Evolutionary conservation across 2,888 invertebrate genomes (phyloP), one percentile per base, ranked within the genome.

Genomic region (Myopa testacea): DNA sequence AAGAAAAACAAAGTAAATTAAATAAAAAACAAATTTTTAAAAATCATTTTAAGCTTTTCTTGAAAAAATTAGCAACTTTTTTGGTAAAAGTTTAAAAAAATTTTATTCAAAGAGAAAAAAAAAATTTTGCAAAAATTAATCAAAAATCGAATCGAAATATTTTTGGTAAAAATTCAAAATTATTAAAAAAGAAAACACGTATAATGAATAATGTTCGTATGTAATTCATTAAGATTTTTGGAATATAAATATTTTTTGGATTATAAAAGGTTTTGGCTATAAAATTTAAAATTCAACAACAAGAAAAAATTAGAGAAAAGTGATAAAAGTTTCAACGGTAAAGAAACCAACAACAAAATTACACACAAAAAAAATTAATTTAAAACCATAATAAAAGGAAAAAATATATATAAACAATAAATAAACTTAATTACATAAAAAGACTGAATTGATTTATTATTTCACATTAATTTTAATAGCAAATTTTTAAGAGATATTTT

Each of bases 261-360:
- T 26, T 26, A 26, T 26, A 77, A 69, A 67, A 68, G 78, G 77
- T 82, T 82, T 85, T 85, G 85, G 85, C 85, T 85, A 85, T 85
- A 88, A 84, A 85, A 82, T 82, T 85, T 87, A 84, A 85, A 79
- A 77, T 78, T 76, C 62, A 81, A 65, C 19, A 19, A 16, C 67
- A 74, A 63, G 82, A 82, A 81, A 45, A 78, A 79, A 26, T 26
- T 1, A 26, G 1, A 26, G 2, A 26, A 26, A 26, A 26, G 26
- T 26, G 26, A 1, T n/a, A n/a, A 26, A 0, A 8, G 50, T 50
- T 50, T 50, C 50, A 62, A 62, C 38, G 3, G 69, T 72, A 79
- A 26, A 26, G 26, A 26, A 50, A 75, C 52, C 65, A 73, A 63
- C 7, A 63, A 34, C 16, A 34, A 26, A 70, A 52, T 38, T 70